These are phyloP conservation scores for Arrhopalites spinosus DNA, from an alignment of 2,888 invertebrate genomes.

Conservation along the genomic window DNA sequence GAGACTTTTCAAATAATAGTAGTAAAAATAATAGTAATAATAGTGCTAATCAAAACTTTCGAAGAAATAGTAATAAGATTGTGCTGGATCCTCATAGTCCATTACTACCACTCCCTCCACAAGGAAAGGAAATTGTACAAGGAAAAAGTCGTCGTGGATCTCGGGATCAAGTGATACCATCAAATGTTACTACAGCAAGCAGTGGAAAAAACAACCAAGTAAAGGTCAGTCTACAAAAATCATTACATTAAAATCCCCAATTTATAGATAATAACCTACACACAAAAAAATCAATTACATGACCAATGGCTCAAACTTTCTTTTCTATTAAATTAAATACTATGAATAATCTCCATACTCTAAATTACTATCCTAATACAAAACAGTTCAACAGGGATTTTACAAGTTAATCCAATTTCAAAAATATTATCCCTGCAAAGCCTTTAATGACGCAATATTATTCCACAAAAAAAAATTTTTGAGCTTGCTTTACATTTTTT, in stretches of 20 bases:
- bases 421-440: too few species aligned
- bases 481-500: too few species aligned
- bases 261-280: too few species aligned
- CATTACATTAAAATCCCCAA: not conserved
- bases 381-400: too few species aligned
- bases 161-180: conserved; percentile 12
- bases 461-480: too few species aligned
- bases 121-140: not conserved
- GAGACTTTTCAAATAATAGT: not conserved
- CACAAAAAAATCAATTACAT: too few species aligned
- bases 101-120: conserved; percentile 1
- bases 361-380: too few species aligned
- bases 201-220: conserved; percentile 14
- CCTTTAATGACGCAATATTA: too few species aligned
- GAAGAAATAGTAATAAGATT: conserved; percentile 9
- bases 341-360: too few species aligned
- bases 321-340: too few species aligned
- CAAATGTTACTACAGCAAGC: not conserved
- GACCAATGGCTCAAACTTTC: too few species aligned
- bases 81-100: conserved; percentile 3
- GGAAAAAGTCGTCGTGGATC: conserved; percentile 13
- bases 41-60: conserved; percentile 12
- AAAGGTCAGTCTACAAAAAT: conserved; percentile 11
- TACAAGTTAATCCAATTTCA: too few species aligned
- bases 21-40: not conserved